These are phyloP conservation scores for Nipponacmea schrenckii DNA, from an alignment of 2,888 invertebrate genomes.

Conservation along the genomic window DNA sequence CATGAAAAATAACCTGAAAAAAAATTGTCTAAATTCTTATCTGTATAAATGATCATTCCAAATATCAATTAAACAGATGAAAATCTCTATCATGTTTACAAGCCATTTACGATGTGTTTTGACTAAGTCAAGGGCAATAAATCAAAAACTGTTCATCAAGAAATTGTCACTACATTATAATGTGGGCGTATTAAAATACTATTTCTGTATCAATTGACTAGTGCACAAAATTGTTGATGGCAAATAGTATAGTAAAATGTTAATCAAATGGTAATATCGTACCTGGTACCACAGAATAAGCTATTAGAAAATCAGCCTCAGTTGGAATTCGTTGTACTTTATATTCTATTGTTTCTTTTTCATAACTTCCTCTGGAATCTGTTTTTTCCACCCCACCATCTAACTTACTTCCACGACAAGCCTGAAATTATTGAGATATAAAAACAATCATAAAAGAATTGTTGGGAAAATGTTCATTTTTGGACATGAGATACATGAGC, in stretches of 20 bases:
- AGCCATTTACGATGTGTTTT: too few relatives aligned
- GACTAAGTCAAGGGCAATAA: too few relatives aligned
- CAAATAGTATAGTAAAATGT: too few relatives aligned
- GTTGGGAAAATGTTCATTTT: not conserved
- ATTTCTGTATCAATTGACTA: too few relatives aligned
- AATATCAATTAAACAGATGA: too few relatives aligned
- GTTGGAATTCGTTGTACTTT: slow-evolving; percentile 71
- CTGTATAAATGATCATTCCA: too few relatives aligned
- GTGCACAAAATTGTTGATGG: too few relatives aligned
- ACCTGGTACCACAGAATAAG: slow-evolving; percentile 72
- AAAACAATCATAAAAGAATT: not conserved
- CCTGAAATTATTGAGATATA: slow-evolving; percentile 40
- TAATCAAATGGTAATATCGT: slow-evolving; percentile 5
- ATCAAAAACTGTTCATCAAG: too few relatives aligned
- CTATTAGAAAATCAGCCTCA: slow-evolving; percentile 66
- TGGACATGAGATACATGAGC: not conserved
- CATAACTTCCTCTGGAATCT: slow-evolving; percentile 23
- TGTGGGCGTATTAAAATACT: too few relatives aligned
- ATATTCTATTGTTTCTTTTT: slow-evolving; percentile 15
- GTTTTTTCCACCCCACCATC: slow-evolving; percentile 52
- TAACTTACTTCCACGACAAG: slow-evolving; percentile 58
- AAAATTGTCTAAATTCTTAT: slow-evolving; percentile 64
- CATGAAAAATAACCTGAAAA: slow-evolving; percentile 66
- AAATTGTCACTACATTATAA: too few relatives aligned
- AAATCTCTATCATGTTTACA: too few relatives aligned